A percentile compares a stretch with the other conserved stretches of the same genome.
Conservation (phyloP, 2,888 invertebrate genomes). For the Macaria notata region DNA sequence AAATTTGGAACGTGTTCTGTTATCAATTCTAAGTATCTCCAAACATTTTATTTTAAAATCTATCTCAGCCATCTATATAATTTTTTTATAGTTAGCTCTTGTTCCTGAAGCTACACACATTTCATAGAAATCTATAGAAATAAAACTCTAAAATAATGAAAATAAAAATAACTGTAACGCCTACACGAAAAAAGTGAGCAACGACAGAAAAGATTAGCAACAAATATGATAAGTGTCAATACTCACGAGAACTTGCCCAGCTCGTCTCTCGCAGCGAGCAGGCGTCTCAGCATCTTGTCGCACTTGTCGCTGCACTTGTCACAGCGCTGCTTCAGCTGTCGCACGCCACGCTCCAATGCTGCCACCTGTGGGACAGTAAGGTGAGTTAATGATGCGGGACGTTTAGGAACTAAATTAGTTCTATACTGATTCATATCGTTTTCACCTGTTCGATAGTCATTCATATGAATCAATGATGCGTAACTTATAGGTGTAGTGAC, state of each 20-base stretch:
- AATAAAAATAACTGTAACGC: too few relatives aligned
- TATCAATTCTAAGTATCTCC: too few relatives aligned
- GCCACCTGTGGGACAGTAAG: conserved; percentile 77
- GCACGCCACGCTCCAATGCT: conserved; percentile 92
- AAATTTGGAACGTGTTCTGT: too few relatives aligned
- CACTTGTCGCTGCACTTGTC: conserved; percentile 92
- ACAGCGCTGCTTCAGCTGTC: conserved; percentile 90
- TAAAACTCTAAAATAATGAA: too few relatives aligned
- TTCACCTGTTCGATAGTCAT: not conserved
- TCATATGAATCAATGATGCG: conserved; percentile 3
- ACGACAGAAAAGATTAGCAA: too few relatives aligned
- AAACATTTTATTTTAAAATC: too few relatives aligned
- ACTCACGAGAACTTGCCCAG: conserved; percentile 90
- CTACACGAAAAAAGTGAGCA: too few relatives aligned
- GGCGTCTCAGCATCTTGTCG: conserved; percentile 88
- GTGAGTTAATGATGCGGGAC: not conserved
- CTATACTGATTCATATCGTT: not conserved
- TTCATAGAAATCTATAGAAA: too few relatives aligned
- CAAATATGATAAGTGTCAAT: not conserved
- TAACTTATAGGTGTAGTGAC: not conserved
- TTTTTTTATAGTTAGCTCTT: too few relatives aligned
- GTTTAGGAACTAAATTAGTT: not conserved
- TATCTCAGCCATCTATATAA: too few relatives aligned
- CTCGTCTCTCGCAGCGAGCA: conserved; percentile 92
- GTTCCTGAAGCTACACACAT: too few relatives aligned